Evolutionary conservation across 2,888 invertebrate species (phyloP), one percentile per base, ranked within the genome.

Genomic region (Nymphalis polychloros): DNA sequence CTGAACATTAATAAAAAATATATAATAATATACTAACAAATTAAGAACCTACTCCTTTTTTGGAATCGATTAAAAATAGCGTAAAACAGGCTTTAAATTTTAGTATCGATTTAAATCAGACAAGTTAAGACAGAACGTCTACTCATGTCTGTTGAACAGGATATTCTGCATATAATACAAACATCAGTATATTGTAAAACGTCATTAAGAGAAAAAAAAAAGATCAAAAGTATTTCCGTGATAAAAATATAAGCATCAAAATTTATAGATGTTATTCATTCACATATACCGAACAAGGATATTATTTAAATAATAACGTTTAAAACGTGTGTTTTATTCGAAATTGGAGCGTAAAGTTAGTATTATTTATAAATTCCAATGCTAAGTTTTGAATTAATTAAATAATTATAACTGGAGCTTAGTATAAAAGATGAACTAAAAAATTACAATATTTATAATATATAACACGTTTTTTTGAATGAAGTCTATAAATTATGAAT

Each of bases 211-310:
- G 59, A 64, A 50, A 64, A 59, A 53, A 61, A 65, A 52, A 63
- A 66, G 57, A 64, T 55, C 60, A 61, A 65, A 62, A 59, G 66
- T 62, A 49, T 74, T 73, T 76, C 73, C 75, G 72, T 69, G 68
- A 69, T 65, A 63, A 52, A 65, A 71, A 62, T 55, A 65, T 53
- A 63, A 62, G 27, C 61, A 66, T 47, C 41, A 35, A 73, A 73
- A 72, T 73, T 73, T 71, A 75, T 75, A 71, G 62, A 66, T 23
- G 52, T 70, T 64, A 73, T 74, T 71, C 64, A 55, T 69, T 71
- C 60, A 68, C 55, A 35, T 62, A 71, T 67, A 63, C 64, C 63
- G 66, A 27, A 69, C 66, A 67, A 72, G 72, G 69, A 66, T 69
- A 48, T 52, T 47, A 69, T 71, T 71, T 66, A 61, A 66, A 71